Conservation (phyloP, 2,113 vertebrate species). For the Cyanistes caeruleus region DNA sequence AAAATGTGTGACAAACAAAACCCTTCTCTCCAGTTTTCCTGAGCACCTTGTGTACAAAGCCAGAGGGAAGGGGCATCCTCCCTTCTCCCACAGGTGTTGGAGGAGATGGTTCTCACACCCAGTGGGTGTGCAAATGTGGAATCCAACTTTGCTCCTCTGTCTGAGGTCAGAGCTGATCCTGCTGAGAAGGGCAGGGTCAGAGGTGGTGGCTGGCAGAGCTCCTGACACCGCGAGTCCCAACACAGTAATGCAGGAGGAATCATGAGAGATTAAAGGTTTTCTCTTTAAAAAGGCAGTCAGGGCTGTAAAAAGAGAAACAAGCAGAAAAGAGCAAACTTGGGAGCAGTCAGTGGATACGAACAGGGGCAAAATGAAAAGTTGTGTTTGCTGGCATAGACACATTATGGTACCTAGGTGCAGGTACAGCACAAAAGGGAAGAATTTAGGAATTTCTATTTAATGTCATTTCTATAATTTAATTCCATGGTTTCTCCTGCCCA, state of each 20-base stretch:
- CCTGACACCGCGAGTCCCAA: background rate
- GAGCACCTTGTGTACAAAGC: background rate
- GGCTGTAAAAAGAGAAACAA: background rate
- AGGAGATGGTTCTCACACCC: background rate
- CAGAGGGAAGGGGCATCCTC: background rate
- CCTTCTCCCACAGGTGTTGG: background rate
- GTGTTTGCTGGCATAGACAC: background rate
- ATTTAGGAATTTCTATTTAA: background rate
- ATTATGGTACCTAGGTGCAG: background rate
- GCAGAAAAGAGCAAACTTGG: background rate
- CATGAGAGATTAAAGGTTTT: background rate
- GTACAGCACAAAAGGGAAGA: background rate
- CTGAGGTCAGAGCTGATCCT: rapidly evolving
- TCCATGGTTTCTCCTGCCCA: background rate
- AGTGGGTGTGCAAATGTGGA: background rate
- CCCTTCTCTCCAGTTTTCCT: background rate
- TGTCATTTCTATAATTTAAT: background rate
- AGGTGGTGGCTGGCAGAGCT: background rate
- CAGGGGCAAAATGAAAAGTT: background rate
- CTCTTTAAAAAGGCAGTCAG: background rate
- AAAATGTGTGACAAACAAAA: background rate
- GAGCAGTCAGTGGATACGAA: background rate
- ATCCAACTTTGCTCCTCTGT: background rate
- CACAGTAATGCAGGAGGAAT: background rate
- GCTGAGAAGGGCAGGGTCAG: background rate